phyloP scores from a whole-genome alignment of 2,888 invertebrate genomes.

The Cheilosia scutellata region DNA sequence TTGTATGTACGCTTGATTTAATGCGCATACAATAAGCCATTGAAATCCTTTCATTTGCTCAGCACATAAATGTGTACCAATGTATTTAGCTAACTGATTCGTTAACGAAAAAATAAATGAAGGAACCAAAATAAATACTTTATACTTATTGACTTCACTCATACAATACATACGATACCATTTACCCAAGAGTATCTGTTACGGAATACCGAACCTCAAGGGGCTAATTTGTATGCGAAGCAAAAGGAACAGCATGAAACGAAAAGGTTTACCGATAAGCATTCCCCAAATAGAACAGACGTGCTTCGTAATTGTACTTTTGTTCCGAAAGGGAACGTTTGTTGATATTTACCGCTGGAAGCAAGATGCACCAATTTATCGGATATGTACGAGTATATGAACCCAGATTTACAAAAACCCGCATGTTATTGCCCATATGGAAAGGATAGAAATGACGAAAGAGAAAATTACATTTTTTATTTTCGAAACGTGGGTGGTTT shows the following conservation, averaged over 20 bases:
- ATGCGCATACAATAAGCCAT: neutral
- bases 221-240: conserved; percentile 26
- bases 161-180: neutral
- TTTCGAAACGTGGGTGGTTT: no score
- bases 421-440: no score
- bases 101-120: neutral
- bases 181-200: neutral
- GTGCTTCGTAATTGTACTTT: conserved; percentile 21
- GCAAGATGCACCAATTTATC: conserved; percentile 46
- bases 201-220: neutral
- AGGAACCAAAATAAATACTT: neutral
- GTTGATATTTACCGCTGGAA: conserved; percentile 62
- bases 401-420: no score
- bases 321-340: conserved; percentile 50
- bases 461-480: no score
- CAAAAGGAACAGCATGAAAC: neutral
- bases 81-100: conserved; percentile 39
- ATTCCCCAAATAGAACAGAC: neutral
- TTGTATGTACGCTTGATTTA: neutral
- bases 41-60: neutral
- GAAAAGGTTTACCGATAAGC: conserved; percentile 1
- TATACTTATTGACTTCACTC: neutral
- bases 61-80: conserved; percentile 33
- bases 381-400: neutral
- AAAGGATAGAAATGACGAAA: no score